phyloP scores from a whole-genome alignment of 2,797 vertebrate species.

The Eleutherodactylus coqui region DNA sequence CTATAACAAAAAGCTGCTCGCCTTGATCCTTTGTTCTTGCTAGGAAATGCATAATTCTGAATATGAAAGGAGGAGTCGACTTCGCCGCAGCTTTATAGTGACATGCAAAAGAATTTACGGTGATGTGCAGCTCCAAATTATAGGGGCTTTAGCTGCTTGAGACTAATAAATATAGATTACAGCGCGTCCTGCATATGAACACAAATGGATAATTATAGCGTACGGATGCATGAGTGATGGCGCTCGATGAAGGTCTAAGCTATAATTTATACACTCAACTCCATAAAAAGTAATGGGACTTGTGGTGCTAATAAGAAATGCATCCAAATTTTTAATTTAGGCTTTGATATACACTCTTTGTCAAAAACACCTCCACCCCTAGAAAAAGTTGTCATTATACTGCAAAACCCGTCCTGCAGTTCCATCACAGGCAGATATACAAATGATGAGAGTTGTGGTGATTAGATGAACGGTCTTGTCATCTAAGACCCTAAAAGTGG shows the following conservation, averaged over 20 bases:
- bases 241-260: not conserved
- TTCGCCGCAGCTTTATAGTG: not conserved
- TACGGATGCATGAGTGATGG: not conserved
- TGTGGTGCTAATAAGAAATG: not conserved
- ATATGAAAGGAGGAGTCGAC: constrained; percentile 32
- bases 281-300: not conserved
- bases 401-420: too few relatives aligned
- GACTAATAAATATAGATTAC: constrained; percentile 45
- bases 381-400: too few relatives aligned
- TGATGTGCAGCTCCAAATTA: constrained; percentile 4
- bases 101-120: not conserved
- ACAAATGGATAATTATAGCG: constrained; percentile 42
- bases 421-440: too few relatives aligned
- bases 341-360: too few relatives aligned
- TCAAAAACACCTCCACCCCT: too few relatives aligned
- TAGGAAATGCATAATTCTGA: constrained; percentile 38
- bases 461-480: too few relatives aligned
- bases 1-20: constrained; percentile 22
- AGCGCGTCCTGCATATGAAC: not conserved
- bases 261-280: constrained; percentile 1
- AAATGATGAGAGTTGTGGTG: too few relatives aligned
- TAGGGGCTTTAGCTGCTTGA: not conserved
- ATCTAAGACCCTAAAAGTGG: too few relatives aligned
- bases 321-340: too few relatives aligned
- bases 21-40: constrained; percentile 44